Base-by-base conservation (phyloP, 2,888 invertebrate species). In the Machimus rusticus region DNA sequence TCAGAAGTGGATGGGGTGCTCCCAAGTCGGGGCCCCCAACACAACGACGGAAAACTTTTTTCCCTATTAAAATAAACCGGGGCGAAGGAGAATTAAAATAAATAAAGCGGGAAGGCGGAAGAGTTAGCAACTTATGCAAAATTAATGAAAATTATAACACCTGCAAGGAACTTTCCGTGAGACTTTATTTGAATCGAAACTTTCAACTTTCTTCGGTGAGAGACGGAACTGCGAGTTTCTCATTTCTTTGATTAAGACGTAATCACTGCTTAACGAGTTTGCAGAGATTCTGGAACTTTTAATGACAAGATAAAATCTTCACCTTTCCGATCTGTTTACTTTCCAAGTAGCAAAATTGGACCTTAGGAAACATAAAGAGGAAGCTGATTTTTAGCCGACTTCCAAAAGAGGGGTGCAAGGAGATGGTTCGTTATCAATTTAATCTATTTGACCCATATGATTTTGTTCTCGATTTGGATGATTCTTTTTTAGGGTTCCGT, bases 61-160 rank as follows among this genome's bases (percentile, higher is more conserved):
- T n/a, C n/a, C 28, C 66, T 66, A 12, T 23, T 57, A 57, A 57
- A 8, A 57, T 8, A 57, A 57, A 19, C 28, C 4, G 23, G 23
- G 66, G 5, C 23, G 34, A 76, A 76, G 43, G 43, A 78, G 23
- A 78, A n/a, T 76, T 74, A 78, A 78, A 78, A 39, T 39, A 78
- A 23, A 43, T 78, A 78, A 78, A 78, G 43, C n/a, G 78, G 78
- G 43, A 78, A 43, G 12, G 39, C 23, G 78, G 78, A 78, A 78
- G 39, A 37, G 39, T 46, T 43, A 46, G 43, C 43, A 78, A 78
- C 78, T 78, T 78, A 78, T 78, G 78, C 23, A 78, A 78, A 78
- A 23, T 78, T 39, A 78, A 43, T 78, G 78, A 43, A 78, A 78
- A 78, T 78, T 78, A 78, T 78, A 43, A 78, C 43, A 78, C 78